A percentile compares a stretch with the other conserved stretches of the same genome.
Evolutionary conservation across 2,113 vertebrate genomes (phyloP).

Genomic region (Micromys minutus): DNA sequence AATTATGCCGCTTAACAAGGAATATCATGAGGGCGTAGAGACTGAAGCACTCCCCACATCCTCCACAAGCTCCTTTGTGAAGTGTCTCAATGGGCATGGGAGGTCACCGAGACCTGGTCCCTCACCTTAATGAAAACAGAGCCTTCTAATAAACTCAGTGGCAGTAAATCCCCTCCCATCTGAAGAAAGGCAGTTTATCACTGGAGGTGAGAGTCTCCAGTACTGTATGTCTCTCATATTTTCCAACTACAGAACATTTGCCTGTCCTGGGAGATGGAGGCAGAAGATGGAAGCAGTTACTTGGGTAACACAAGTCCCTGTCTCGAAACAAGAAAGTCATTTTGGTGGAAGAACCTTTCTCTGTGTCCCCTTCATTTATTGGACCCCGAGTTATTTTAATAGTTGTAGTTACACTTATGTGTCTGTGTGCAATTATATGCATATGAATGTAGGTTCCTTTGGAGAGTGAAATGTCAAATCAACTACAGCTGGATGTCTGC

Average conservation of each 20-base stretch:
- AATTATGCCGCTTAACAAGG: not conserved
- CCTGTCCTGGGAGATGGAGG: not conserved
- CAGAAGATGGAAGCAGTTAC: not conserved
- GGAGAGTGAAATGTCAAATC: not conserved
- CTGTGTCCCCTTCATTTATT: not conserved
- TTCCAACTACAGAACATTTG: not conserved
- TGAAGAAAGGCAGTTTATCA: not conserved
- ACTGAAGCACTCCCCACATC: too few species aligned
- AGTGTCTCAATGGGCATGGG: not conserved
- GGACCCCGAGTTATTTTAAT: not conserved
- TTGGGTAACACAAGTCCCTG: not conserved
- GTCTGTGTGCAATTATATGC: not conserved
- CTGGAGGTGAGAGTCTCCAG: not conserved
- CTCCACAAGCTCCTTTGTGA: not conserved
- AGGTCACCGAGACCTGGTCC: not conserved
- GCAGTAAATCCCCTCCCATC: not conserved
- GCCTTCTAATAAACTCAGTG: not conserved
- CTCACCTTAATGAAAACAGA: not conserved
- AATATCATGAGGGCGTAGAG: not conserved
- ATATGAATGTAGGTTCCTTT: not conserved
- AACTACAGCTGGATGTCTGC: not conserved
- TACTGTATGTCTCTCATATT: not conserved
- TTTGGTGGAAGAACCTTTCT: not conserved
- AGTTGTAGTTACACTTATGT: not conserved
- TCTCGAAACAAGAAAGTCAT: not conserved